Evolutionary conservation across 2,113 vertebrate genomes (phyloP), one percentile per base, ranked within the genome.

Genomic region (Leptosomus discolor): DNA sequence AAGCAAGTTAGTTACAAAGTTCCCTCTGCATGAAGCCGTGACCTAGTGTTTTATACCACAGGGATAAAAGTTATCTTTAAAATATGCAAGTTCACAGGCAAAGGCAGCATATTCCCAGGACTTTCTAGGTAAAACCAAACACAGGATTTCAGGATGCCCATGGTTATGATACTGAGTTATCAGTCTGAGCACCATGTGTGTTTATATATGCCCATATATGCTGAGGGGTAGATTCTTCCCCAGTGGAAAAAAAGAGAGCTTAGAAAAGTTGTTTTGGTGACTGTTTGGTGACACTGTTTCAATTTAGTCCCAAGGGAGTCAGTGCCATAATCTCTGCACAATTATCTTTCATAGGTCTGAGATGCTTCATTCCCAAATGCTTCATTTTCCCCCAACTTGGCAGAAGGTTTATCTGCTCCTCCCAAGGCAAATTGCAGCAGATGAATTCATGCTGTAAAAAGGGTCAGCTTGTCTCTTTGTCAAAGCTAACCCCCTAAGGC

Each of bases 131-230:
- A 51, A 71, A 67, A 86, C 58, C 46, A 86, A 69, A 74, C n/a
- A 45, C 21, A 65, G 68, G 29, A 43, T 74, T 92, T 80, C 60
- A 77, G 68, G 51, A 34, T 46, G 41, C 30, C 37, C 5, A 1
- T n/a, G 5, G 24, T 53, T 32, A 5, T 30, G 22, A 45, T 39
- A 7, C 41, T 50, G 83, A 92, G 10, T 45, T 86, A 37, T 15
- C 50, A 43, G 41, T 9, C 37, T 30, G 26, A 61, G 37, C 27
- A 23, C 5, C 1, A 0, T 80, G 12, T n/a, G 11, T 37, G 5
- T 79, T 2, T 57, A 12, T 56, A 26, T 46, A 30, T 75, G 39
- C 8, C 10, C 36, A 8, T n/a, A 41, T 69, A n/a, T 45, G 17
- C 60, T 50, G 39, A 77, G 20, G 60, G 30, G 12, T 9, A n/a